A percentile compares a stretch with the other conserved stretches of the same genome.
Conservation (phyloP, 2,888 invertebrate species). For the Lasioglossum malachurum region DNA sequence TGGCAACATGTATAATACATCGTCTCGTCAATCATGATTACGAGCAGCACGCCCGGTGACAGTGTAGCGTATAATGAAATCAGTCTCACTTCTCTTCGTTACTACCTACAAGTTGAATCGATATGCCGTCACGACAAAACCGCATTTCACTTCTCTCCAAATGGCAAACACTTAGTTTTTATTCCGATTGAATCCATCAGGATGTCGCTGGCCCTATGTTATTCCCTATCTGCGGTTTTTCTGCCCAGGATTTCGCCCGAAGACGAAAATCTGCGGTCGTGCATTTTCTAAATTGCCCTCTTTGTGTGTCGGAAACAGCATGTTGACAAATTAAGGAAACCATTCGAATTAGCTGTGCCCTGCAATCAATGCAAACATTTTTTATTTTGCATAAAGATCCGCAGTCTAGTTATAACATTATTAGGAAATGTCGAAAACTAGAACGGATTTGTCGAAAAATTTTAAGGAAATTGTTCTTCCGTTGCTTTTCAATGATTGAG, state of each 20-base stretch:
- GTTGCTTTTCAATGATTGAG: no score
- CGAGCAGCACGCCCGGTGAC: constrained; percentile 53
- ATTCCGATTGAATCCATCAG: not conserved
- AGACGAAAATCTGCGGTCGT: not conserved
- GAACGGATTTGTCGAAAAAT: not conserved
- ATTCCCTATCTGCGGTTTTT: not conserved
- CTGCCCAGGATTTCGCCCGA: not conserved
- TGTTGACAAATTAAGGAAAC: not conserved
- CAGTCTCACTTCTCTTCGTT: constrained; percentile 56
- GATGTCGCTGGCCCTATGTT: not conserved
- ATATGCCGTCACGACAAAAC: constrained; percentile 37
- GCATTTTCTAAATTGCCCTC: not conserved
- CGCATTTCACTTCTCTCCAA: constrained; percentile 41
- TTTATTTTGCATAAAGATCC: no score
- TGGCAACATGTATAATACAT: constrained; percentile 64
- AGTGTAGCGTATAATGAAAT: constrained; percentile 63
- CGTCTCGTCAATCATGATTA: constrained; percentile 73
- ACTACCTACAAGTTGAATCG: constrained; percentile 43
- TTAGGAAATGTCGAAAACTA: no score
- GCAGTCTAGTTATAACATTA: no score
- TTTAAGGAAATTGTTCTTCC: not conserved
- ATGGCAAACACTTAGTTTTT: constrained; percentile 23
- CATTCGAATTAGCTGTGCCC: not conserved
- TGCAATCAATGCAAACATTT: no score
- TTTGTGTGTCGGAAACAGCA: not conserved